Evolutionary conservation across 64 coral and sea anemone genomes (phyloP).

Genomic region (Montipora efflorescens): DNA sequence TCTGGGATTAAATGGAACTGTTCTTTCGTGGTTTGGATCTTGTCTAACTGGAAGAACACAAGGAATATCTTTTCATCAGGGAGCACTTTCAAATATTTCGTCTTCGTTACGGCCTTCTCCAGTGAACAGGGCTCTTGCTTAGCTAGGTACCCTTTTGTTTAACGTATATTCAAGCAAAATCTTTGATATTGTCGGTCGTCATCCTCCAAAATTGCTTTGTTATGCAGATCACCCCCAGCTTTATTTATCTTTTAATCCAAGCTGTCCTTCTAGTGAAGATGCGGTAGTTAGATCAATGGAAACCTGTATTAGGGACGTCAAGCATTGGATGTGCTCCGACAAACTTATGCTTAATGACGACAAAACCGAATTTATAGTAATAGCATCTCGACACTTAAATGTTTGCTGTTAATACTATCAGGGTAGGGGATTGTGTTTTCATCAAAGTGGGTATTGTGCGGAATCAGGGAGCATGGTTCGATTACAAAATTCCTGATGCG

Average conservation of each 20-base stretch:
- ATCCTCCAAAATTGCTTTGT: not conserved
- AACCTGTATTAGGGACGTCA: not conserved
- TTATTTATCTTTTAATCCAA: not conserved
- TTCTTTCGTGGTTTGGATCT: no score
- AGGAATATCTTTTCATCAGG: not conserved
- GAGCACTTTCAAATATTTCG: not conserved
- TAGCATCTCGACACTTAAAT: not conserved
- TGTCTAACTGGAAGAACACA: no score
- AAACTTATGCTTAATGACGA: not conserved
- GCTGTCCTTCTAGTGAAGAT: not conserved
- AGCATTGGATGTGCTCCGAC: not conserved
- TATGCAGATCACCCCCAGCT: conserved; percentile 4
- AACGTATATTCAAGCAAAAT: not conserved
- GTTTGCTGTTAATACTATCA: no score
- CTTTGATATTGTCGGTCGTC: not conserved
- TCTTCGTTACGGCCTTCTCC: not conserved
- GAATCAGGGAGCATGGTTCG: not conserved
- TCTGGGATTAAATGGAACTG: no score
- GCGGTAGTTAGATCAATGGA: not conserved
- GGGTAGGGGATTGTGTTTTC: no score
- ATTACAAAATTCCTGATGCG: no score
- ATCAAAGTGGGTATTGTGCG: not conserved
- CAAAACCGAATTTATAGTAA: conserved; percentile 1
- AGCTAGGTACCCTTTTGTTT: not conserved
- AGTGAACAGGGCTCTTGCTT: not conserved